Conservation (phyloP, 2,888 invertebrate species). For the Acanthosepion lycidas region DNA sequence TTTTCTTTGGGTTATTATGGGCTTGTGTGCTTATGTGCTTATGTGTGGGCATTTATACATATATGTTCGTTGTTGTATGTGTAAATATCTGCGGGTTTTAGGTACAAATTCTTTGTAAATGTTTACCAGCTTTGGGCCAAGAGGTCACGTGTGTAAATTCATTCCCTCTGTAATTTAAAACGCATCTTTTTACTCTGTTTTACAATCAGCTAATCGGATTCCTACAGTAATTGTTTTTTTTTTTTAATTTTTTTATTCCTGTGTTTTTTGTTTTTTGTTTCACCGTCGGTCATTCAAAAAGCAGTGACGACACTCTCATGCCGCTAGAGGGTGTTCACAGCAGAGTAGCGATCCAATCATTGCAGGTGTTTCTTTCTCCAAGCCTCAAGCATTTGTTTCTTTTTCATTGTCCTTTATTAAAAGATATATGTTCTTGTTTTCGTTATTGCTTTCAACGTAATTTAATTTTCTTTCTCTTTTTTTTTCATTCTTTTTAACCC, state of each 20-base stretch:
- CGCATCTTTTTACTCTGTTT: background rate
- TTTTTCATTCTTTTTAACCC: too few species aligned
- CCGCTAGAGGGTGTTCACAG: too few species aligned
- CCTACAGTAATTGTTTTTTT: background rate
- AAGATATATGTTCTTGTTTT: too few species aligned
- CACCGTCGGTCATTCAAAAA: background rate
- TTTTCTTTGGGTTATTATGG: too few species aligned
- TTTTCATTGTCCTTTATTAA: background rate
- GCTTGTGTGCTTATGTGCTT: too few species aligned
- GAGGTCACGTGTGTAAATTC: background rate
- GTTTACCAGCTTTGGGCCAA: background rate
- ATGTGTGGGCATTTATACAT: too few species aligned
- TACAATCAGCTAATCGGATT: background rate
- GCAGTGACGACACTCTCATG: background rate
- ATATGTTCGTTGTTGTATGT: too few species aligned
- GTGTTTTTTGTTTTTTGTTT: too few species aligned
- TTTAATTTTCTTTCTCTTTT: background rate
- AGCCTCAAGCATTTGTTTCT: background rate
- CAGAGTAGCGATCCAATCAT: background rate
- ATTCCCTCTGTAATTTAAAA: background rate
- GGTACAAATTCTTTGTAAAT: too few species aligned
- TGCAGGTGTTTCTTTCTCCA: background rate
- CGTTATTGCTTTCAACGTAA: background rate
- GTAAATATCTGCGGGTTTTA: too few species aligned
- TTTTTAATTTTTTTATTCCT: background rate